Conservation (phyloP, 2,888 invertebrate genomes). For the Parthenolecanium corni region DNA sequence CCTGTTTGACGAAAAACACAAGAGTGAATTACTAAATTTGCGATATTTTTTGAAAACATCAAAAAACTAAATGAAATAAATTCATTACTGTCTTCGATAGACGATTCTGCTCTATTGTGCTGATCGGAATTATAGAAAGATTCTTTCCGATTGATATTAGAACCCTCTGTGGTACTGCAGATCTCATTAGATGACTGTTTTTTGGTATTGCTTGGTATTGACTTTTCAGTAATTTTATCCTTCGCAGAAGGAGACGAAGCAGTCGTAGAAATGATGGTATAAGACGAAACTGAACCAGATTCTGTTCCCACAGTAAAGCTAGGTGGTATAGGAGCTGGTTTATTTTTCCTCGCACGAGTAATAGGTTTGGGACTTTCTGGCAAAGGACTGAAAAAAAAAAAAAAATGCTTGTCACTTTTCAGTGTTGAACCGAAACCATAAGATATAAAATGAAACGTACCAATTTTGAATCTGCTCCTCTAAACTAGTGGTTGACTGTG, state of each 20-base stretch:
- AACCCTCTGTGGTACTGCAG: not conserved
- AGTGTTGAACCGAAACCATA: not conserved
- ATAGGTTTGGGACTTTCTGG: conserved; percentile 63
- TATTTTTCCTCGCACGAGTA: conserved; percentile 55
- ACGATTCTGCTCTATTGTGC: not conserved
- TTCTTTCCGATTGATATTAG: not conserved
- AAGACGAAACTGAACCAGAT: not conserved
- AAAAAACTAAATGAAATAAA: not conserved
- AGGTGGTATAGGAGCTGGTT: conserved; percentile 62
- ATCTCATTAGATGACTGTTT: not conserved
- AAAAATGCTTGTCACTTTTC: conserved; percentile 9
- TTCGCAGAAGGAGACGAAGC: not conserved
- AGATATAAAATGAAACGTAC: conserved; percentile 1
- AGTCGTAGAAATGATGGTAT: not conserved
- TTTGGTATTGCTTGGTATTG: not conserved
- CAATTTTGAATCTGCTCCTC: conserved; percentile 22
- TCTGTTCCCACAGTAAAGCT: not conserved
- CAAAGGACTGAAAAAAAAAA: conserved; percentile 50
- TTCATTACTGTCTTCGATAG: not conserved
- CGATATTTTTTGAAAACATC: not conserved
- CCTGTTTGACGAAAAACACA: not conserved
- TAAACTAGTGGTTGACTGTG: conserved; percentile 19
- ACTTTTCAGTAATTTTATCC: not conserved
- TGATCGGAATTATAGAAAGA: not conserved
- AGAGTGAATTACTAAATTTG: not conserved